Percentiles rank a stretch among this genome's conserved stretches.
Conservation (phyloP, 30 jellyfish, hydroid and myxozoan species). For the Morbakka virulenta region DNA sequence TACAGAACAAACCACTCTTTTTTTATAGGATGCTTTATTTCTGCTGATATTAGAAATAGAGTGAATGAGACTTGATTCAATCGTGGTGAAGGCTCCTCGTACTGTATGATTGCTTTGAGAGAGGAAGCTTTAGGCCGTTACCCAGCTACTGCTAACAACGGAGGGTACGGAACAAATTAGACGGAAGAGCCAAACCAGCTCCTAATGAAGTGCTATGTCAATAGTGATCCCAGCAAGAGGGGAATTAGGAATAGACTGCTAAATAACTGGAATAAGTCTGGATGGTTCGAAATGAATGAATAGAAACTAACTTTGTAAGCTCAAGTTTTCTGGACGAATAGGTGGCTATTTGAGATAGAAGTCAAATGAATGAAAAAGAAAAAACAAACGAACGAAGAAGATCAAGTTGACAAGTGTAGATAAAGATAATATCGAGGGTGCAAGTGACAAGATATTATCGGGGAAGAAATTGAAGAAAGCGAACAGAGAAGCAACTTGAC, state of each 20-base stretch:
- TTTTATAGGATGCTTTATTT: background rate
- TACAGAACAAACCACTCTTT: too few relatives aligned
- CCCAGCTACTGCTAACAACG: constrained; percentile 26
- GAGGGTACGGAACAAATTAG: too few relatives aligned
- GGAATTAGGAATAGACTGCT: constrained; percentile 25
- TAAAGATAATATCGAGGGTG: background rate
- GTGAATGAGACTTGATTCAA: constrained; percentile 28
- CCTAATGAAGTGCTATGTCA: constrained; percentile 8
- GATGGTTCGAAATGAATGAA: constrained; percentile 12
- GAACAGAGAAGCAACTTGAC: background rate
- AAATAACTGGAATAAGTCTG: background rate
- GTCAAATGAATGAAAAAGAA: constrained; percentile 1
- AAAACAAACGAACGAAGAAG: background rate
- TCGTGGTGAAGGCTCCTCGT: constrained; percentile 27
- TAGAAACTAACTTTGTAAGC: constrained; percentile 13
- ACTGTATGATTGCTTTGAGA: constrained; percentile 27
- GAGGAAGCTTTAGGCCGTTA: constrained; percentile 20
- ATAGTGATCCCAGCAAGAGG: constrained; percentile 16
- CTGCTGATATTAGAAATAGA: constrained; percentile 23
- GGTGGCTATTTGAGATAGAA: constrained; percentile 8
- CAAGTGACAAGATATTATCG: background rate
- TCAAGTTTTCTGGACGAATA: background rate
- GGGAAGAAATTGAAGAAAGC: background rate
- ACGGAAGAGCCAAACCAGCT: background rate
- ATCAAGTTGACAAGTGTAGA: background rate